These are phyloP conservation scores for Cephus pulcher DNA, from an alignment of 2,888 invertebrate genomes.

Conservation along the genomic window DNA sequence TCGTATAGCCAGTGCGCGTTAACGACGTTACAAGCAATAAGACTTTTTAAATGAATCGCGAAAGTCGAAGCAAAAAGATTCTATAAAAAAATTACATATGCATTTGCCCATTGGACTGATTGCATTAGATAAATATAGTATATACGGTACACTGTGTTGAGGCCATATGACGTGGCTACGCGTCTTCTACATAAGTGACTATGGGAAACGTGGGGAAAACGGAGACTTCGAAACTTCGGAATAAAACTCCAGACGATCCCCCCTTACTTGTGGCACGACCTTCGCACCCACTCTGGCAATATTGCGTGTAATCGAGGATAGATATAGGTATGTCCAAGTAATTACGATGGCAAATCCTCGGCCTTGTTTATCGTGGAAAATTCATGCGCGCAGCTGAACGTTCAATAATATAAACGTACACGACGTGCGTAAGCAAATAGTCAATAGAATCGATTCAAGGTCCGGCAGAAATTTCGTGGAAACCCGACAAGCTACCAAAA, in stretches of 20 bases:
- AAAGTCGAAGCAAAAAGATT: neutral
- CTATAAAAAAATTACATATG: neutral
- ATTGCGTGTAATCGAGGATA: neutral
- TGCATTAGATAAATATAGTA: neutral
- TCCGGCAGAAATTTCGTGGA: neutral
- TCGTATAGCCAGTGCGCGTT: constrained; percentile 37
- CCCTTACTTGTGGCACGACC: neutral
- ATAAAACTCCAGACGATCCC: neutral
- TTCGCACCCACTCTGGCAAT: neutral
- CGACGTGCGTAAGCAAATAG: neutral
- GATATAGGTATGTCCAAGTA: neutral
- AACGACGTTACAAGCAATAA: constrained; percentile 39
- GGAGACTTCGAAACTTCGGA: neutral
- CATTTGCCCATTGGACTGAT: neutral
- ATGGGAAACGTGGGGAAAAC: neutral
- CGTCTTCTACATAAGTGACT: neutral
- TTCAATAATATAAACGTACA: neutral
- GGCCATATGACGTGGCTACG: neutral
- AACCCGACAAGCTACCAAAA: neutral
- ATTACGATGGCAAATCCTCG: neutral
- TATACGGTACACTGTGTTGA: neutral
- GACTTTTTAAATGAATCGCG: constrained; percentile 25
- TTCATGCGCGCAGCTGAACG: neutral
- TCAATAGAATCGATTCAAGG: neutral
- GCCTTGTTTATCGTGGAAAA: neutral